Base-by-base conservation (phyloP, 2,113 vertebrate genomes). In the human (Homo sapiens) region DNA sequence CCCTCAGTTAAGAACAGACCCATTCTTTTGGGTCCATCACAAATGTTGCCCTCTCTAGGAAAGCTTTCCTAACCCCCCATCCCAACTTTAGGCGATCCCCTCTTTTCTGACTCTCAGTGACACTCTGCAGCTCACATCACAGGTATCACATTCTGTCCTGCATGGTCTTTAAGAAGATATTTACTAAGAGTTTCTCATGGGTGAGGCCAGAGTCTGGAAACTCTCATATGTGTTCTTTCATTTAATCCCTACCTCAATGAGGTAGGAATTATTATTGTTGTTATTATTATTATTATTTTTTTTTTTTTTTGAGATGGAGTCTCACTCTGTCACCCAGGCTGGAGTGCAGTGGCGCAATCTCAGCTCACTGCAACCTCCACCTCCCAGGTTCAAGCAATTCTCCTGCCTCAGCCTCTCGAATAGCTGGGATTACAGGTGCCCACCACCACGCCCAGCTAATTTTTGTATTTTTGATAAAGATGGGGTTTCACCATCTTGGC, bases 211-310 rank as follows among this genome's bases (percentile, higher is more conserved):
- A 43, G n/a, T 84, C n/a, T 64, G 30, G 27, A 35, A 3, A 64
- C 32, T 35, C 43, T 43, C 66, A 1, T 0, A 0, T 1, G 35
- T 3, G 2, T 40, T 61, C 59, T 78, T 64, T 18, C 8, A 3
- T 68, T 70, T n/a, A 68, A 14, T 52, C 52, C 68, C 76, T 70
- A 50, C 22, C 40, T 84, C 16, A 6, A 13, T 10, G 22, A 64
- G 52, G 30, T 14, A 18, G 50, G 30, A 52, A 43, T 5, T 61
- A 18, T 25, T 68, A 92, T 52, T 43, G 43, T 72, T 57, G 22
- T 12, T 64, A 55, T 64, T 30, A 57, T 3, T 57, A 55, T 22
- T 8, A 57, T 20, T 22, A 55, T 23, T 57, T 3, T 38, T 38
- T 38, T 38, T 38, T 38, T 38, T 3, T 64, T 23, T 32, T 64